phyloP scores from a whole-genome alignment of 2,888 invertebrate species.

The Pardosa pseudoannulata region DNA sequence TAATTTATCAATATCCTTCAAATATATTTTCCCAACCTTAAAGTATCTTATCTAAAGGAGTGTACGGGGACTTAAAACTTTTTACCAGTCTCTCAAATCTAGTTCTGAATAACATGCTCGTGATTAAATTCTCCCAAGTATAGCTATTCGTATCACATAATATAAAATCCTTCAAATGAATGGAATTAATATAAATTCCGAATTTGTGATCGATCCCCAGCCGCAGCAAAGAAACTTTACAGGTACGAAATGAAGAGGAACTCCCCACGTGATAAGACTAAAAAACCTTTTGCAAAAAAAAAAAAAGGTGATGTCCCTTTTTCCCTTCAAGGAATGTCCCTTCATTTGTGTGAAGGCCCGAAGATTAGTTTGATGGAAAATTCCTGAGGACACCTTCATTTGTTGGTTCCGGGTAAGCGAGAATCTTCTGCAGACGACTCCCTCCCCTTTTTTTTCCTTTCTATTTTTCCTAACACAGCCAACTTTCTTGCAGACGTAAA shows the following conservation, averaged over 20 bases:
- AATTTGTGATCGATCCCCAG: slow-evolving; percentile 40
- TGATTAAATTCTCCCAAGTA: no score
- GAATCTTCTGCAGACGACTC: slow-evolving; percentile 25
- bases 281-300: slow-evolving; percentile 45
- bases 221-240: slow-evolving; percentile 21
- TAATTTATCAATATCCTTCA: no score
- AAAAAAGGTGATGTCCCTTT: slow-evolving; percentile 10
- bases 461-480: background rate
- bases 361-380: slow-evolving; percentile 72
- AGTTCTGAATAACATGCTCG: no score
- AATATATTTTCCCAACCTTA: no score
- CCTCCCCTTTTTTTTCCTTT: no score
- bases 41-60: no score
- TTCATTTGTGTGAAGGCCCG: slow-evolving; percentile 69
- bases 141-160: no score
- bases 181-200: background rate
- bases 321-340: slow-evolving; percentile 66
- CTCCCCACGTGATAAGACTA: slow-evolving; percentile 66
- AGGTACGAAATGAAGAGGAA: background rate
- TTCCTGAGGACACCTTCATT: slow-evolving; percentile 72
- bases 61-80: no score
- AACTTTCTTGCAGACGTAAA: slow-evolving; percentile 19
- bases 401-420: slow-evolving; percentile 66
- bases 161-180: no score
- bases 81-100: no score